Evolutionary conservation across 1,140 invertebrate species (phyloP), one percentile per base, ranked within the genome.

Genomic region (Pogonus chalceus): DNA sequence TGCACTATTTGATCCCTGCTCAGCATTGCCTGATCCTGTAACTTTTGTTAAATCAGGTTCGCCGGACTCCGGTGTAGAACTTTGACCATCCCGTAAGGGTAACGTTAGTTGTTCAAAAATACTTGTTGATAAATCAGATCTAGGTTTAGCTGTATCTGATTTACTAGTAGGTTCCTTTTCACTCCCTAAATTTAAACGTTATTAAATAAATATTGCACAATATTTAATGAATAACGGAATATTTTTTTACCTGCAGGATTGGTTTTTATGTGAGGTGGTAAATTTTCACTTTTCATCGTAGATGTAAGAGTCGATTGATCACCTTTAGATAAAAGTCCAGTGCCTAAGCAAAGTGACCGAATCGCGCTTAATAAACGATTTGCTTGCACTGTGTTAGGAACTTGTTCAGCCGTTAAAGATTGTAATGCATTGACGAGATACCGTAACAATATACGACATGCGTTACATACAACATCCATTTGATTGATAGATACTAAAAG

Each of bases 81-180:
- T 53, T 35, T 60, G 60, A 55, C 75, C 79, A 60, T 79, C 77
- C 59, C 78, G 72, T 35, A 85, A 60, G 0, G 82, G 82, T 56
- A 79, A 76, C 20, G 82, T 78, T 35, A 85, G 62, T 57, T 84
- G 81, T 61, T 84, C 82, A 14, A 84, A 67, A 57, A 85, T 83
- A 31, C 74, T 76, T 2, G 73, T 73, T 0, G 81, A 83, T 18
- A 85, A 67, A 69, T 85, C 82, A 7, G 71, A 77, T 20, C 81
- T 69, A 46, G 73, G 72, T 62, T 81, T 81, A 2, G 74, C 74
- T 57, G 72, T 76, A 54, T 77, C 77, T 57, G 78, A 67, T 62
- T 76, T 77, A 35, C 66, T 75, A 20, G 72, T 60, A 10, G 66
- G 63, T 23, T 81, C 79, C 58, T 80, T 81, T 53, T 82, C 78